phyloP scores from a whole-genome alignment of 2,888 invertebrate genomes.

The Gastrophysa polygoni region DNA sequence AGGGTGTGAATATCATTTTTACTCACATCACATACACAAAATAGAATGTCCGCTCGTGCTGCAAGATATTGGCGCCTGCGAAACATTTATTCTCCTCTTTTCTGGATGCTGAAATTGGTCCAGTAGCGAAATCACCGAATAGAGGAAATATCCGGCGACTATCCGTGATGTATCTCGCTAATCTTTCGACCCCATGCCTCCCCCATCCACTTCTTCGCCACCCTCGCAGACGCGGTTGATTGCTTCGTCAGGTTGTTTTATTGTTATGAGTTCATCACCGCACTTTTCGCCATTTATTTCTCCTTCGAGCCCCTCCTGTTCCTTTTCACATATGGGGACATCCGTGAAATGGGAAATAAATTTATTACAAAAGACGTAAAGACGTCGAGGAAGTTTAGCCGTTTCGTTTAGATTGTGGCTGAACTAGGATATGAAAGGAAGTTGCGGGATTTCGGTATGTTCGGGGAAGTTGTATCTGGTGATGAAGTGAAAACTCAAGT shows the following conservation, averaged over 20 bases:
- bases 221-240: conserved; percentile 52
- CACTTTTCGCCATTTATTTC: conserved; percentile 46
- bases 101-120: no score
- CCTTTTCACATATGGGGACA: conserved; percentile 25
- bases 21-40: no score
- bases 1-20: no score
- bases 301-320: conserved; percentile 31
- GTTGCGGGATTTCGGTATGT: conserved; percentile 2
- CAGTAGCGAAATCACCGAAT: conserved; percentile 14
- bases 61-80: no score
- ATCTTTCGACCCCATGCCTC: conserved; percentile 47
- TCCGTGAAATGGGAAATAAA: conserved; percentile 26
- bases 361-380: conserved; percentile 21
- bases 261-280: conserved; percentile 53
- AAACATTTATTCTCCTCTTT: no score
- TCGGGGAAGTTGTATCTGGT: background rate
- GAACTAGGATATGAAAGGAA: background rate
- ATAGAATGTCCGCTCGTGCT: no score
- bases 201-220: conserved; percentile 33
- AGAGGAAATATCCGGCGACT: conserved; percentile 13
- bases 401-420: conserved; percentile 11
- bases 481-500: no score
- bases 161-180: conserved; percentile 56
- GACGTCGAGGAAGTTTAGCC: conserved; percentile 19
- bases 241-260: conserved; percentile 58